Percentiles rank a stretch among this genome's conserved stretches.
Conservation (phyloP, 2,113 vertebrate genomes). For the Vireo altiloquus region DNA sequence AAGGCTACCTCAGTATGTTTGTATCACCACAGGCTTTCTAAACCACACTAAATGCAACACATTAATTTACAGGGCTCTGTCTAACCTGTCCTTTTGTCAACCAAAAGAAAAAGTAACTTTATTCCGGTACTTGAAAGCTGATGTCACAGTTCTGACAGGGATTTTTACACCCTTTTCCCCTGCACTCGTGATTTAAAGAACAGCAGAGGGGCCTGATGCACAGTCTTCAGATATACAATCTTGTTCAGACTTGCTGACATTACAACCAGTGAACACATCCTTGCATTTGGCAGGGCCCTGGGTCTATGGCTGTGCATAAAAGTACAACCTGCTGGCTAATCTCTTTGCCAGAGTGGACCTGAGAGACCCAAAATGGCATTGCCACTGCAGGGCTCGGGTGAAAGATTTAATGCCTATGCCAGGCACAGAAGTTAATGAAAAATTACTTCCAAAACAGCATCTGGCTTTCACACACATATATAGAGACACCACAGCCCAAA, state of each 20-base stretch:
- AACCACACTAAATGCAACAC: background rate
- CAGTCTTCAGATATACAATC: background rate
- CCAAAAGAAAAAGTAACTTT: background rate
- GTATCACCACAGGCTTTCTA: background rate
- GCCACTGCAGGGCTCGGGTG: fast-evolving
- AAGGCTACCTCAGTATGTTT: background rate
- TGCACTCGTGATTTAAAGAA: background rate
- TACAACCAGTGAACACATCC: background rate
- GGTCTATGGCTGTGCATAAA: background rate
- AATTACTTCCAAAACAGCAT: slow-evolving; percentile 20
- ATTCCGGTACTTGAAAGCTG: background rate
- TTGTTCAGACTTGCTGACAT: background rate
- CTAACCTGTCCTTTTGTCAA: background rate
- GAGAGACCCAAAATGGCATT: background rate
- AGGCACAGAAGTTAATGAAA: background rate
- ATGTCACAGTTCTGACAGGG: background rate
- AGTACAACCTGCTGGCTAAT: background rate
- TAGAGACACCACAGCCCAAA: background rate
- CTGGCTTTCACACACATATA: background rate
- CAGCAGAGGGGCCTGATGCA: background rate
- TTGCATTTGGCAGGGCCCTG: background rate
- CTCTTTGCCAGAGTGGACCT: background rate
- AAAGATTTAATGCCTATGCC: background rate
- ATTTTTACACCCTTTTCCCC: background rate
- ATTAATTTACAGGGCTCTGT: background rate